These are phyloP conservation scores for Schizopygopsis malacanthus DNA, from an alignment of 2,797 vertebrate species.

Conservation along the genomic window DNA sequence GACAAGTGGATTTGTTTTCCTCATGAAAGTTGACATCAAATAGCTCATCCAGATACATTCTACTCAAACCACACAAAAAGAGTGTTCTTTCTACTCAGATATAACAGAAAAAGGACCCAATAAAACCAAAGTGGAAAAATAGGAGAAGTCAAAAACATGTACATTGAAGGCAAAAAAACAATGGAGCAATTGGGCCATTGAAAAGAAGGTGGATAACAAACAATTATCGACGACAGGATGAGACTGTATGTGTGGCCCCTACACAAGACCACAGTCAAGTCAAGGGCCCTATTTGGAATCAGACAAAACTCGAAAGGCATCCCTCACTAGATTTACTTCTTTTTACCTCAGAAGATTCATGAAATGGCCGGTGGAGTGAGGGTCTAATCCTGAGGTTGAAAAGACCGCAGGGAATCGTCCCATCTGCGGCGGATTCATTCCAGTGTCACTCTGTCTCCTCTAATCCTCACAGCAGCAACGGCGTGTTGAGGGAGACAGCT, in stretches of 20 bases:
- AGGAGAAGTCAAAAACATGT: constrained; percentile 1
- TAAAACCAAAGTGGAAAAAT: neutral
- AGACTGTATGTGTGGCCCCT: constrained; percentile 57
- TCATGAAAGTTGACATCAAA: constrained; percentile 50
- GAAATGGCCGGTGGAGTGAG: constrained; percentile 58
- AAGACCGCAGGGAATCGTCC: constrained; percentile 58
- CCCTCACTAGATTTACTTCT: neutral
- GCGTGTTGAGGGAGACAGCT: constrained; percentile 38
- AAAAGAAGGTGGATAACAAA: constrained; percentile 54
- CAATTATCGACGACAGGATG: constrained; percentile 65
- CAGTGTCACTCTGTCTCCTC: constrained; percentile 54
- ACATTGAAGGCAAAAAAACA: neutral
- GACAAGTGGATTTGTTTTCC: constrained; percentile 49
- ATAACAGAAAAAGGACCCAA: constrained; percentile 22
- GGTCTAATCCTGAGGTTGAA: constrained; percentile 65
- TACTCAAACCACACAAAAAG: constrained; percentile 59
- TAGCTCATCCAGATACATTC: constrained; percentile 46
- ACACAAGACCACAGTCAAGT: constrained; percentile 35
- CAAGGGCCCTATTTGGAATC: constrained; percentile 32
- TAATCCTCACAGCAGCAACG: constrained; percentile 57
- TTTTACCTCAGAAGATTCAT: constrained; percentile 50
- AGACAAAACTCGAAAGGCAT: neutral
- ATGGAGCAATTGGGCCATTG: constrained; percentile 43
- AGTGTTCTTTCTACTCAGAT: constrained; percentile 36
- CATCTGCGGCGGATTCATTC: constrained; percentile 47